Conservation (phyloP, 2,113 vertebrate genomes). For the Bagarius yarrelli region DNA sequence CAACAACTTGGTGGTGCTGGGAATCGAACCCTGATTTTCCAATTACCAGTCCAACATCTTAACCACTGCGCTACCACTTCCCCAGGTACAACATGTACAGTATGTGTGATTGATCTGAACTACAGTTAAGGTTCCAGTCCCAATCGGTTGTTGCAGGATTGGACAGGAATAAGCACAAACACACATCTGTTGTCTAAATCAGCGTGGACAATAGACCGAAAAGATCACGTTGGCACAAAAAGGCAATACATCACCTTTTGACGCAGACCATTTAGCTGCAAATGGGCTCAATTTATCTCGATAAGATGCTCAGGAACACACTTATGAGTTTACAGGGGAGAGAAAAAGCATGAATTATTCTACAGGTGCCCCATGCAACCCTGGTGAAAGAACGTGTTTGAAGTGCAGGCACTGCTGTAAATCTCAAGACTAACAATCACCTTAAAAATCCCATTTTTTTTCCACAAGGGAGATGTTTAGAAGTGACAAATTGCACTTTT, state of each 20-base stretch:
- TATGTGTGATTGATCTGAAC: constrained; percentile 6
- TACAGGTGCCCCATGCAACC: constrained; percentile 52
- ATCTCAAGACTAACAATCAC: constrained; percentile 61
- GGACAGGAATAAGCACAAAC: constrained; percentile 36
- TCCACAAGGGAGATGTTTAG: constrained; percentile 55
- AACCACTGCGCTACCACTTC: constrained; percentile 8
- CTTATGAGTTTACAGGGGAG: constrained; percentile 13
- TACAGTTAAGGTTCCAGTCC: constrained; percentile 4
- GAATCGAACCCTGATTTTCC: too few relatives aligned
- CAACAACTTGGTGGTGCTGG: too few relatives aligned
- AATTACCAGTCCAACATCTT: too few relatives aligned
- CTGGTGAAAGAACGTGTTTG: constrained; percentile 49
- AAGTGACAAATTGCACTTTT: constrained; percentile 68
- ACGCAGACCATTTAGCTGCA: constrained; percentile 49
- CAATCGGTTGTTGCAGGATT: constrained; percentile 16
- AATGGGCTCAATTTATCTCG: constrained; percentile 53
- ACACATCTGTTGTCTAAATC: constrained; percentile 30
- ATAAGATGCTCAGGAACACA: constrained; percentile 42
- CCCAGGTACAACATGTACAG: too few relatives aligned
- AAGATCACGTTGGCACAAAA: constrained; percentile 36
- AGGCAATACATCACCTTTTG: constrained; percentile 47
- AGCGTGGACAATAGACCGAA: constrained; percentile 49
- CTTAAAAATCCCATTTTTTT: constrained; percentile 58
- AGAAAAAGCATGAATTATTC: constrained; percentile 34
- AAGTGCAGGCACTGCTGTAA: constrained; percentile 52